Base-by-base conservation (phyloP, 2,113 vertebrate genomes). In the Neopipo cinnamomea region DNA sequence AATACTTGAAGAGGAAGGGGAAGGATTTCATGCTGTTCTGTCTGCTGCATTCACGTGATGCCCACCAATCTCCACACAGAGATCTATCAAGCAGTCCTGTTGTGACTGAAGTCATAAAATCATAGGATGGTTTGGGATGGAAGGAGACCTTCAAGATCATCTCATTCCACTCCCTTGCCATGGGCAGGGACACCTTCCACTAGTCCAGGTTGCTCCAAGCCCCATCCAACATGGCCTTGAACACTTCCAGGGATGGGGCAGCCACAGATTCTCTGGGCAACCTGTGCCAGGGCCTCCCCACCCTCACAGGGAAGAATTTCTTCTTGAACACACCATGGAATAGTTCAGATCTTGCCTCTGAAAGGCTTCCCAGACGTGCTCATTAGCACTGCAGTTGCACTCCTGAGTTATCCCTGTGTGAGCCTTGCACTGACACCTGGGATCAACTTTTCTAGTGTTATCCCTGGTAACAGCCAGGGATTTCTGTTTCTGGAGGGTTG, bases 221-320 rank as follows among this genome's bases (percentile, higher is more conserved):
- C 8, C 3, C 2, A 1, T 27, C n/a, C 47, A 55, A 1, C 12
- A 41, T 50, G 12, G 22, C 18, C 15, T 49, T 25, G 42, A 3
- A 28, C 35, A 56, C 3, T 84, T 63, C 27, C 56, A 71, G 27
- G 35, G 18, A 42, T 55, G 63, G 12, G 8, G 1, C 18, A 84
- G 12, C 49, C 63, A 50, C 56, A n/a, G 28, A 28, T 53, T 25
- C 62, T 47, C 33, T 39, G n/a, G 12, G 0, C 1, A 77, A 2
- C 30, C n/a, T 35, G 3, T 63, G 9, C 47, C 42, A 63, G 35
- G 14, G 10, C 8, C 42, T 77, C 15, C 0, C 5, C 42, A 70
- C 22, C 25, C 12, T 84, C 41, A 31, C 12, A 50, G 56, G 80
- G 56, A 77, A n/a, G 5, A 37, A 77, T 63, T 84, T 90, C 27